Conservation (phyloP, 2,113 vertebrate genomes). For the Lepisosteus oculatus region DNA sequence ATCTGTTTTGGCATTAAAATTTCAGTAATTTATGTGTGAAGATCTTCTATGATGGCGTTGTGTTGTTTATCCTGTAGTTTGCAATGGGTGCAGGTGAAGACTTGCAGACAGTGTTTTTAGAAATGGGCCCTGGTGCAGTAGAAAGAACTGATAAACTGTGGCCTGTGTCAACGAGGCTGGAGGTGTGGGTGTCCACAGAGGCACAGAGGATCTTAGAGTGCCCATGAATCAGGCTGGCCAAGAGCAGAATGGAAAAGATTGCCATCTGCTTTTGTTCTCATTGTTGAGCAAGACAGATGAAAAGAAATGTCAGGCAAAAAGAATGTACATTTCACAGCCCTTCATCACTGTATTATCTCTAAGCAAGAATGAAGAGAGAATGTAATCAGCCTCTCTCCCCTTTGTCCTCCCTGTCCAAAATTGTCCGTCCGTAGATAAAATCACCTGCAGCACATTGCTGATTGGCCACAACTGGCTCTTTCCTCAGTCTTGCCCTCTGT, state of each 20-base stretch:
- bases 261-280: neutral
- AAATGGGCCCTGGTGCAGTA: no score
- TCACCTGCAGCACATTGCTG: neutral
- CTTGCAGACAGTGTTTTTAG: no score
- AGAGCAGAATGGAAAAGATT: neutral
- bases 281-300: slow-evolving; percentile 13
- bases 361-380: slow-evolving; percentile 9
- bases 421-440: slow-evolving; percentile 7
- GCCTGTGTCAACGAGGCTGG: no score
- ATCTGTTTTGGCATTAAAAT: no score
- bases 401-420: slow-evolving; percentile 10
- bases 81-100: no score
- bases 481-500: neutral
- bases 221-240: neutral
- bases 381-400: slow-evolving; percentile 18
- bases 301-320: slow-evolving; percentile 16
- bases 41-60: no score
- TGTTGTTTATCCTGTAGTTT: no score
- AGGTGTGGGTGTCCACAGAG: no score
- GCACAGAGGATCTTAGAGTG: no score
- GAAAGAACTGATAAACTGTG: no score
- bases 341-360: slow-evolving; percentile 20
- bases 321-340: slow-evolving; percentile 18
- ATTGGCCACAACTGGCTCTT: neutral
- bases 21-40: no score